Conservation (phyloP, 2,888 invertebrate species). For the Cryptosula pallasiana region DNA sequence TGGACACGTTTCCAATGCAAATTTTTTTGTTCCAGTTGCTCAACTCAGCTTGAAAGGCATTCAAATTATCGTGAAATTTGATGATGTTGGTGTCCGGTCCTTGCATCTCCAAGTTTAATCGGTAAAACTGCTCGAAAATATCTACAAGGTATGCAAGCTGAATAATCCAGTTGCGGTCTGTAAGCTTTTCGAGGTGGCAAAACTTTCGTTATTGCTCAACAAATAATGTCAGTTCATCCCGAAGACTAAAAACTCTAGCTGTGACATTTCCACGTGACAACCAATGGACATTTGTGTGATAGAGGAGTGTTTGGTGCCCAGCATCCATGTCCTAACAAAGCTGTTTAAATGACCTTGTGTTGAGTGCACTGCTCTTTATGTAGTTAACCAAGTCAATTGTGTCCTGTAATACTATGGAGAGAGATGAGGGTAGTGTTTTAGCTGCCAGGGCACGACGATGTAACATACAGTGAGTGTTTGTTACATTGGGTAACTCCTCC, state of each 20-base stretch:
- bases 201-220: neutral
- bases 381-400: neutral
- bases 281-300: neutral
- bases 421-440: too few species aligned
- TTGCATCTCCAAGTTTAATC: conserved; percentile 11
- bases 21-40: conserved; percentile 2
- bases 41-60: conserved; percentile 20
- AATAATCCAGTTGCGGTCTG: conserved; percentile 5
- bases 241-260: conserved; percentile 16
- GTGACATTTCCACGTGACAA: conserved; percentile 13
- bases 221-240: conserved; percentile 8
- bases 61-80: neutral
- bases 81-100: conserved; percentile 6
- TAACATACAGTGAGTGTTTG: neutral
- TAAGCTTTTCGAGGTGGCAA: neutral
- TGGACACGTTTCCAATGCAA: neutral
- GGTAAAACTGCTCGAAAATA: conserved; percentile 12
- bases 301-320: neutral
- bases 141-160: conserved; percentile 7
- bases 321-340: neutral
- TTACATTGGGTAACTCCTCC: neutral
- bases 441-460: too few species aligned
- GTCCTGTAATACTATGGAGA: neutral
- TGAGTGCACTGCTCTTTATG: neutral
- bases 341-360: neutral